Evolutionary conservation across 2,113 vertebrate species (phyloP).

Genomic region (Tragelaphus scriptus): DNA sequence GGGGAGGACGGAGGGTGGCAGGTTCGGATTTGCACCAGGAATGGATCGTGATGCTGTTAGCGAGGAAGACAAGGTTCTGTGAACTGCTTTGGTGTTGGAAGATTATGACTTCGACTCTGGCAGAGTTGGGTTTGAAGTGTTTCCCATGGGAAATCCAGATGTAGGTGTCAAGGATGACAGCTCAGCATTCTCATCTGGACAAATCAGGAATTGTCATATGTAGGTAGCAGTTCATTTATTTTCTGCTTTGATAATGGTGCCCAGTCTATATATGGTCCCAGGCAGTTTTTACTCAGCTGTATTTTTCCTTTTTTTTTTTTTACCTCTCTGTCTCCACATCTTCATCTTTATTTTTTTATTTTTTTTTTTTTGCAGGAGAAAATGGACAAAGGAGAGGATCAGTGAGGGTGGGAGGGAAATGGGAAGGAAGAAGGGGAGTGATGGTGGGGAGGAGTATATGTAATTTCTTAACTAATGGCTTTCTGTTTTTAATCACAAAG

Average conservation of each 20-base stretch:
- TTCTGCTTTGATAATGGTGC: neutral
- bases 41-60: fast-evolving
- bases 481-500: no score
- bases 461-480: no score
- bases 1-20: neutral
- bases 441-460: no score
- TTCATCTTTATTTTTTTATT: no score
- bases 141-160: neutral
- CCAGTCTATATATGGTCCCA: neutral
- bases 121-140: neutral
- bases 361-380: no score
- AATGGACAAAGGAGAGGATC: no score
- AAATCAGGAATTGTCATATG: fast-evolving
- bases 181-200: neutral
- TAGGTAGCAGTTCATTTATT: neutral
- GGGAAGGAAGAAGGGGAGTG: no score
- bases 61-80: fast-evolving
- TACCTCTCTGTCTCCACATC: no score
- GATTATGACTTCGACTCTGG: fast-evolving
- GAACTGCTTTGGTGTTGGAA: neutral
- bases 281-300: neutral
- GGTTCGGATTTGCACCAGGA: neutral
- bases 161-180: neutral
- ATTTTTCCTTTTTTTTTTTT: neutral
- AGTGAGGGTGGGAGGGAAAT: no score